Evolutionary conservation across 2,888 invertebrate species (phyloP).

Genomic region (Pachymerium ferrugineum): DNA sequence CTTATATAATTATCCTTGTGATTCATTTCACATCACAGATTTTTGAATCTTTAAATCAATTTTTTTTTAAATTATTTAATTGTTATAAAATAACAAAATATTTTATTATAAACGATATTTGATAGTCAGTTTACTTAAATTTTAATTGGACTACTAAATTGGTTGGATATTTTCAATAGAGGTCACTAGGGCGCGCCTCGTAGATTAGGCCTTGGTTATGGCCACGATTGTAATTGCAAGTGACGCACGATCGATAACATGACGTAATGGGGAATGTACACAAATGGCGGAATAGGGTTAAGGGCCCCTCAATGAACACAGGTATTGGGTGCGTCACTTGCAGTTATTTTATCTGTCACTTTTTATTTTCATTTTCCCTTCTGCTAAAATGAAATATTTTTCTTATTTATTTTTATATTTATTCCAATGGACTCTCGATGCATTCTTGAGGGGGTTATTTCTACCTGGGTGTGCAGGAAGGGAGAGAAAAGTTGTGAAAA

Average conservation of each 20-base stretch:
- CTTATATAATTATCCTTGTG: not conserved
- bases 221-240: not conserved
- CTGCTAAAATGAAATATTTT: too few species aligned
- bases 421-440: too few species aligned
- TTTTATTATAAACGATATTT: too few species aligned
- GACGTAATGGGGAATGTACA: not conserved
- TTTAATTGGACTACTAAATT: slow-evolving; percentile 3
- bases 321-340: not conserved
- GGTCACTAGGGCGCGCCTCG: slow-evolving; percentile 10
- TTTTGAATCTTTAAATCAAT: not conserved
- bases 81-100: too few species aligned
- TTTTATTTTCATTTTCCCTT: too few species aligned
- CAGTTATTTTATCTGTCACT: not conserved
- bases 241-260: not conserved
- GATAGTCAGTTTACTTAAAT: not conserved
- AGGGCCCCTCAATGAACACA: not conserved
- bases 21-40: not conserved
- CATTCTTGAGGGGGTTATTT: not conserved
- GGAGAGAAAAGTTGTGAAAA: too few species aligned
- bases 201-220: slow-evolving; percentile 18
- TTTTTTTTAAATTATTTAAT: not conserved
- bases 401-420: too few species aligned
- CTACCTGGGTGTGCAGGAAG: too few species aligned
- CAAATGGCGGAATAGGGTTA: not conserved
- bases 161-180: slow-evolving; percentile 11